Percentiles rank a stretch among this genome's conserved stretches.
Evolutionary conservation across 2,888 invertebrate genomes (phyloP).

Genomic region (Acleris emargana): DNA sequence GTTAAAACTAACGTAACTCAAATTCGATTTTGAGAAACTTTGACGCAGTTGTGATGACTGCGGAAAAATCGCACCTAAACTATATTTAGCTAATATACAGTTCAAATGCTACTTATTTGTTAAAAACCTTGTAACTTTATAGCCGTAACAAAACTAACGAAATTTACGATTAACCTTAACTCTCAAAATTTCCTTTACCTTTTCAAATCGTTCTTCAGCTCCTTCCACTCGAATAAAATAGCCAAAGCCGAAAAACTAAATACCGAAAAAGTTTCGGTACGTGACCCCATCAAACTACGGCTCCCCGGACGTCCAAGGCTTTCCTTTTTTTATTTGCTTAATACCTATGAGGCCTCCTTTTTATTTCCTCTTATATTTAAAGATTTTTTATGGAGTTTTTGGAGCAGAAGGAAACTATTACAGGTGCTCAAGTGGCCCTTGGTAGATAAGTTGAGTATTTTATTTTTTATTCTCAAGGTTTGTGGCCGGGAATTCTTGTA

Average conservation of each 20-base stretch:
- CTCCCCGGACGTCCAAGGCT: constrained; percentile 51
- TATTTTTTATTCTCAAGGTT: neutral
- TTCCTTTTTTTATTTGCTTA: constrained; percentile 57
- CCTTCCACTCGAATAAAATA: constrained; percentile 62
- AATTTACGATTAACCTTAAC: constrained; percentile 8
- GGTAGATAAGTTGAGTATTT: neutral
- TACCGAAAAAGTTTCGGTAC: constrained; percentile 73
- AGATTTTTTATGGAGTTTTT: constrained; percentile 44
- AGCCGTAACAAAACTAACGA: too few relatives aligned
- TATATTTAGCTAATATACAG: too few relatives aligned
- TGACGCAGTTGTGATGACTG: too few relatives aligned
- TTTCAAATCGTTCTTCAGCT: constrained; percentile 36
- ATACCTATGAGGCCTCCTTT: constrained; percentile 61
- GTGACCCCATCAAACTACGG: constrained; percentile 71
- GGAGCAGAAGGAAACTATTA: constrained; percentile 18
- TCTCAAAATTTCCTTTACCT: constrained; percentile 21
- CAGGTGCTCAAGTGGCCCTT: constrained; percentile 9
- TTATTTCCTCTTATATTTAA: constrained; percentile 67
- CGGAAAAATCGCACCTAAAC: too few relatives aligned
- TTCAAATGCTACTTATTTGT: too few relatives aligned
- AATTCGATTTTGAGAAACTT: too few relatives aligned
- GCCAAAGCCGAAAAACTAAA: constrained; percentile 62
- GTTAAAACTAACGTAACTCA: too few relatives aligned
- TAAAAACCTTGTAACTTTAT: too few relatives aligned
- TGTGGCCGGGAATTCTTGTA: neutral